phyloP scores from a whole-genome alignment of 2,113 vertebrate genomes.

The Candoia aspera region DNA sequence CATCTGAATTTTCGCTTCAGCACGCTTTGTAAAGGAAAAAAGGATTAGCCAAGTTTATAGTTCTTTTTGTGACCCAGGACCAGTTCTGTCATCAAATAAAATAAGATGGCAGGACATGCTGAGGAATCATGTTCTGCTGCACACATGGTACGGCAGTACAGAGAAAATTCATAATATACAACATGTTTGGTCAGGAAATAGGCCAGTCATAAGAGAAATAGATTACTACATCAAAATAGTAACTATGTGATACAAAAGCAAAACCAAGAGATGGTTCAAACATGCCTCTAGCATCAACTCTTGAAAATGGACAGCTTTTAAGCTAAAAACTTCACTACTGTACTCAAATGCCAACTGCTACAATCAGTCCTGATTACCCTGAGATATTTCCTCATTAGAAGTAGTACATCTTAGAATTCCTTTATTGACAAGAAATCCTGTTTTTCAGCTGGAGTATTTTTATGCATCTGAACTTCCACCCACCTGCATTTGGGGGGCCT shows the following conservation, averaged over 20 bases:
- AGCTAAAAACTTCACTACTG: background rate
- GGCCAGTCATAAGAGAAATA: background rate
- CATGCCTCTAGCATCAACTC: background rate
- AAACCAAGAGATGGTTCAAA: background rate
- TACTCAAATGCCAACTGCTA: background rate
- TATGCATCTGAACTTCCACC: background rate
- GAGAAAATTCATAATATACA: background rate
- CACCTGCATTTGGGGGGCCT: background rate
- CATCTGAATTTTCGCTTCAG: background rate
- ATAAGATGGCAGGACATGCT: background rate
- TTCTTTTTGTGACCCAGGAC: background rate
- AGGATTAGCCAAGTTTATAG: background rate
- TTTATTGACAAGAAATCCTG: background rate
- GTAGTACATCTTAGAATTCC: background rate
- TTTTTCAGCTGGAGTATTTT: background rate
- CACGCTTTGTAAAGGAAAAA: background rate
- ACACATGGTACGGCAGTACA: background rate
- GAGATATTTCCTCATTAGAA: background rate
- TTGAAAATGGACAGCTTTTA: background rate
- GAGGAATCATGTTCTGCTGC: background rate
- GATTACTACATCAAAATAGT: background rate
- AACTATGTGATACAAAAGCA: background rate
- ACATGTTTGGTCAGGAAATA: background rate
- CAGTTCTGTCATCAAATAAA: background rate
- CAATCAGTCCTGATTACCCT: background rate